phyloP scores from a whole-genome alignment of 2,888 invertebrate species.

The Phlogophora meticulosa region DNA sequence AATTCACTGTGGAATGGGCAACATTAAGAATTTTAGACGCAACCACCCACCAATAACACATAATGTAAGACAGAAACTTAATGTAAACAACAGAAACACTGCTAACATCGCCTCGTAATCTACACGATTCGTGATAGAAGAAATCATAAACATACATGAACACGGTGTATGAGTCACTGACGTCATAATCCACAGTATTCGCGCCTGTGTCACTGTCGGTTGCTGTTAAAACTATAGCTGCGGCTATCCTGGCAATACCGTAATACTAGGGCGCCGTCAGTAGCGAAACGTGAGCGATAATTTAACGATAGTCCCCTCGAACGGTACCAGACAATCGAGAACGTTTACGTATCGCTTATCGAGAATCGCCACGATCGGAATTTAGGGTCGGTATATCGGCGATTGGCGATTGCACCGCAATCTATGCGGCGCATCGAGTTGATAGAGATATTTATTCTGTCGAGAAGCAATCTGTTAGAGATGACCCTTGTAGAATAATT shows the following conservation, averaged over 20 bases:
- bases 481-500: slow-evolving; percentile 35
- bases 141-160: slow-evolving; percentile 29
- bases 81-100: not conserved
- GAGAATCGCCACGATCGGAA: slow-evolving; percentile 86
- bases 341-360: slow-evolving; percentile 89
- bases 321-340: slow-evolving; percentile 87
- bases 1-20: no score
- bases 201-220: slow-evolving; percentile 61
- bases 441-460: slow-evolving; percentile 76
- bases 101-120: slow-evolving; percentile 4
- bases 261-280: slow-evolving; percentile 82
- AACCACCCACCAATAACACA: not conserved
- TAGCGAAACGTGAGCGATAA: slow-evolving; percentile 90
- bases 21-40: not conserved
- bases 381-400: slow-evolving; percentile 78
- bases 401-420: slow-evolving; percentile 68
- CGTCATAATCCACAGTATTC: slow-evolving; percentile 59
- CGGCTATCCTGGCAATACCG: slow-evolving; percentile 73
- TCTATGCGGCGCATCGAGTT: slow-evolving; percentile 74
- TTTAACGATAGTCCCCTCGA: slow-evolving; percentile 84
- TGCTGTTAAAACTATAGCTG: slow-evolving; percentile 67
- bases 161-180: slow-evolving; percentile 36
- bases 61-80: not conserved
- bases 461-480: slow-evolving; percentile 44
- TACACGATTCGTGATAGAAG: slow-evolving; percentile 28